Evolutionary conservation across 1,140 invertebrate genomes (phyloP).

Genomic region (Panulirus ornatus): DNA sequence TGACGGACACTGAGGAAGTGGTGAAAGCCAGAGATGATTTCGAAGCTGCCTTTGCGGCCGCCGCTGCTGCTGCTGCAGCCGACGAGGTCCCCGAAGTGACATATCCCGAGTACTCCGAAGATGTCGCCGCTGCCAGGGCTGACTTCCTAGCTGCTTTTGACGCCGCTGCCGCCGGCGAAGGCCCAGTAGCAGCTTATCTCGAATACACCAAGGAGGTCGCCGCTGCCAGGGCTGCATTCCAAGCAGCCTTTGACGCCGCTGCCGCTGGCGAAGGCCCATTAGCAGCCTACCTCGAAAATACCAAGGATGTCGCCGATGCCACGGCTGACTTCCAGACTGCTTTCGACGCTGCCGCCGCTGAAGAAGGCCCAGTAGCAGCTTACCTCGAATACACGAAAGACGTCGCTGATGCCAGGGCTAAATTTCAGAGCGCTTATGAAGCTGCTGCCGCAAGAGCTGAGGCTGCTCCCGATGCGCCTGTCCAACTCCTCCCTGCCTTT

Average conservation of each 20-base stretch:
- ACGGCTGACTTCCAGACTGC: too few relatives aligned
- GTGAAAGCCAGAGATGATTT: conserved; percentile 49
- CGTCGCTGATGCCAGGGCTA: conserved; percentile 41
- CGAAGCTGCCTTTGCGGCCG: conserved; percentile 21
- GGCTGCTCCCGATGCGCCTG: not conserved
- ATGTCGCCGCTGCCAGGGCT: conserved; percentile 48
- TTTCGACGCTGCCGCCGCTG: conserved; percentile 25
- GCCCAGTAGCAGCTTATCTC: not conserved
- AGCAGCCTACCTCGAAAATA: too few relatives aligned
- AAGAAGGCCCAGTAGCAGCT: not conserved
- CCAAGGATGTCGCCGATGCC: too few relatives aligned
- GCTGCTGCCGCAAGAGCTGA: conserved; percentile 9
- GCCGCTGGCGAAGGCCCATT: too few relatives aligned
- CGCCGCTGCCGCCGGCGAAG: not conserved
- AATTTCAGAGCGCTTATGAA: conserved; percentile 27
- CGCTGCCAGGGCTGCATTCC: too few relatives aligned
- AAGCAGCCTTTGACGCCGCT: too few relatives aligned
- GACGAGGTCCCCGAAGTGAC: conserved; percentile 39
- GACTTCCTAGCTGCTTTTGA: conserved; percentile 11
- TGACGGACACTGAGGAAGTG: conserved; percentile 52
- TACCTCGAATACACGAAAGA: conserved; percentile 25
- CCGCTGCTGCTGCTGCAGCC: conserved; percentile 37
- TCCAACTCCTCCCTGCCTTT: not conserved
- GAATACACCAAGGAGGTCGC: too few relatives aligned
- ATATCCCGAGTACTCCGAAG: too few relatives aligned